Evolutionary conservation across 2,888 invertebrate genomes (phyloP).

Genomic region (Entomobrya multifasciata): DNA sequence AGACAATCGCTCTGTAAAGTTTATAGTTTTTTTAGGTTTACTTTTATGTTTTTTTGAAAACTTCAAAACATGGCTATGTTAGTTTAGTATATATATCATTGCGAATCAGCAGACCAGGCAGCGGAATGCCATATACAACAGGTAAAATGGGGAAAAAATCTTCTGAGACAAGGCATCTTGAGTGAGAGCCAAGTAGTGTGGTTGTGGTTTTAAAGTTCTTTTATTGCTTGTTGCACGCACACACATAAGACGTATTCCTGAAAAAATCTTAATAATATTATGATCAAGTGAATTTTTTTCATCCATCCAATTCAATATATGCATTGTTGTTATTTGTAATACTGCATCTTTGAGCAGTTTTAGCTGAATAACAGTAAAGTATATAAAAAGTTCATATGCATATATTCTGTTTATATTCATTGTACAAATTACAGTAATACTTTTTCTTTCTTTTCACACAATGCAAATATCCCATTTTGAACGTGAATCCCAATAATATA

Average conservation of each 20-base stretch:
- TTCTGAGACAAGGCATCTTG: slow-evolving; percentile 11
- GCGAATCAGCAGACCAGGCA: too few species aligned
- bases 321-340: slow-evolving; percentile 18
- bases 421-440: slow-evolving; percentile 11
- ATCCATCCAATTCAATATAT: not conserved
- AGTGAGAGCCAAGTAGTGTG: not conserved
- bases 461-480: not conserved
- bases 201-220: not conserved
- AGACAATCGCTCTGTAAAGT: slow-evolving; percentile 6
- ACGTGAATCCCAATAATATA: not conserved
- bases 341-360: slow-evolving; percentile 23
- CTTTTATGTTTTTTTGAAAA: slow-evolving; percentile 17
- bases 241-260: not conserved
- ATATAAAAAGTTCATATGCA: not conserved
- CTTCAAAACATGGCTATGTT: too few species aligned
- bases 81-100: too few species aligned
- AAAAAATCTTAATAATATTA: not conserved
- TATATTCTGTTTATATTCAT: not conserved
- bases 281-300: not conserved
- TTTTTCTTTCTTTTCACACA: slow-evolving; percentile 38
- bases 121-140: too few species aligned
- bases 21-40: not conserved
- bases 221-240: not conserved
- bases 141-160: not conserved
- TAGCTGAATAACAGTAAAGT: slow-evolving; percentile 43